A percentile compares a stretch with the other conserved stretches of the same genome.
phyloP scores from a whole-genome alignment of 2,797 vertebrate species.

The Benthosema pterotum region DNA sequence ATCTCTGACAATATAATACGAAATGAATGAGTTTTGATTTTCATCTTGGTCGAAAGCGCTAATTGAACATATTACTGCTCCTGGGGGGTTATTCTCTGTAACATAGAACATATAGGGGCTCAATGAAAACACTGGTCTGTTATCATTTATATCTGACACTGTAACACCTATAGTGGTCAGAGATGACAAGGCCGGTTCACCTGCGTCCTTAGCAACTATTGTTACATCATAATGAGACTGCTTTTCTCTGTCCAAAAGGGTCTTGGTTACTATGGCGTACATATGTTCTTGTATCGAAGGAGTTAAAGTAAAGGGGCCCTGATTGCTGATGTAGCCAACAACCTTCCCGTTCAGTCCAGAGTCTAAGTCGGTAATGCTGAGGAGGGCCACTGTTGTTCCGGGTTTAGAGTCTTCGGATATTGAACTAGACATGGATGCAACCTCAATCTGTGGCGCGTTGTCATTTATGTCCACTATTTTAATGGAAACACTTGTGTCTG shows the following conservation, averaged over 20 bases:
- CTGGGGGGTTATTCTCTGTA: constrained; percentile 78
- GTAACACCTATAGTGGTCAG: constrained; percentile 68
- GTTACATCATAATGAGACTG: constrained; percentile 72
- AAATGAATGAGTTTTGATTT: constrained; percentile 46
- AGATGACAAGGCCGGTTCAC: constrained; percentile 72
- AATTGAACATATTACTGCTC: constrained; percentile 50
- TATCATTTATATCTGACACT: constrained; percentile 84
- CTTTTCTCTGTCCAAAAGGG: constrained; percentile 75
- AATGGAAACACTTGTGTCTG: constrained; percentile 59
- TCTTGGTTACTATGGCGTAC: constrained; percentile 57
- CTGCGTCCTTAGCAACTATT: constrained; percentile 78
- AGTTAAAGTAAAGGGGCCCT: constrained; percentile 63
- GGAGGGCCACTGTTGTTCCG: constrained; percentile 57
- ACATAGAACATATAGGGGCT: constrained; percentile 79
- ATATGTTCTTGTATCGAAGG: constrained; percentile 60
- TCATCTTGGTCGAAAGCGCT: constrained; percentile 51
- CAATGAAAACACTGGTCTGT: constrained; percentile 74
- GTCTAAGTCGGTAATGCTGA: constrained; percentile 59
- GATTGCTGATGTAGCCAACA: constrained; percentile 10
- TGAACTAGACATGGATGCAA: constrained; percentile 61
- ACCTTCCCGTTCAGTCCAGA: constrained; percentile 57
- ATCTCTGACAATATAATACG: constrained; percentile 31
- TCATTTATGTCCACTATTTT: constrained; percentile 68
- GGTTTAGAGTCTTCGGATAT: constrained; percentile 59
- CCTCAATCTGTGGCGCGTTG: constrained; percentile 68